Evolutionary conservation across 2,888 invertebrate genomes (phyloP), one percentile per base, ranked within the genome.

Genomic region (Dysmachus trigonus): DNA sequence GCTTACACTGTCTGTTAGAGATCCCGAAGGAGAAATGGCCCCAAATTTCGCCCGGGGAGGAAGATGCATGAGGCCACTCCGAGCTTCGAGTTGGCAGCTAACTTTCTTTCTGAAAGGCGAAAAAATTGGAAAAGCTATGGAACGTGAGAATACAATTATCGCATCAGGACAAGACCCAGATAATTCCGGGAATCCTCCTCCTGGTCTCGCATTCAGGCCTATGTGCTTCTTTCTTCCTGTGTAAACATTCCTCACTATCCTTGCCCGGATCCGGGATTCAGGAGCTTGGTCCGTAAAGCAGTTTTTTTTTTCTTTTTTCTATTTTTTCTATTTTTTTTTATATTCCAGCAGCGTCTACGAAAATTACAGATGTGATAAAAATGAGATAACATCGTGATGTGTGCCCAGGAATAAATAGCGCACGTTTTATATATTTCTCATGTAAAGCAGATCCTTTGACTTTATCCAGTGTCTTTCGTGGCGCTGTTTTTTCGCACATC

Each of bases 111-210:
- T 76, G 38, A 76, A 76, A 41, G 27, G 77, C 30, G 38, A 47
- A 77, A 77, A 47, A 47, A 22, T 77, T 22, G 77, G 77, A 35
- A 31, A 38, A 41, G 77, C 73, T 47, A 27, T 77, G 76, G 47
- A 77, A 77, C 77, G 77, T 77, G 77, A 77, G 77, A 77, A 77
- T 77, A 77, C 77, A 77, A 77, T 77, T 77, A 77, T 47, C 47
- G 30, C 77, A 47, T 47, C 47, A 47, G 47, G 51, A 38, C 38
- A 38, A 38, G 35, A 33, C 47, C 77, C 47, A 77, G 77, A 77
- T 47, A 77, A 47, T 27, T 77, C 15, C 13, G 4, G 13, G 47
- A 47, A 35, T 47, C 47, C 27, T 15, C 47, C 27, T 15, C 38
- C 47, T 41, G 38, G 62, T 4, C 62, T 22, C 22, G 22, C 62